Evolutionary conservation across 2,797 vertebrate species (phyloP), one percentile per base, ranked within the genome.

Genomic region (Cossypha niveicapilla): DNA sequence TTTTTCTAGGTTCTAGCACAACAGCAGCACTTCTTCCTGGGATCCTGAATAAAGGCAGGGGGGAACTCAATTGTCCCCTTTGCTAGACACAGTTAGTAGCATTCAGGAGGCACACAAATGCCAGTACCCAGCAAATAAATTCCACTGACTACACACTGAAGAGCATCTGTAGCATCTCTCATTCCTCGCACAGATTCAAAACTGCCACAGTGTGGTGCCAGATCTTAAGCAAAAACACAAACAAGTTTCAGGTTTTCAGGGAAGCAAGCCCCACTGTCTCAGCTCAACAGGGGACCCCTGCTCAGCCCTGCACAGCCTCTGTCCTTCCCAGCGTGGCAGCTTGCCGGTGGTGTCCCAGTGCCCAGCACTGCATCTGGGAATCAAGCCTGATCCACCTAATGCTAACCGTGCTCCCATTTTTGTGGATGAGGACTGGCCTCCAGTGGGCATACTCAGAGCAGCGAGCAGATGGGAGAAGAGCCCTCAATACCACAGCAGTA

Each of bases 301-400:
- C 34, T 47, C 7, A 41, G 35, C 28, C 27, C 47, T 41, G 6
- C 0, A 0, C 23, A 82, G 27, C 7, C 37, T 61, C 54, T 7
- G 61, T 18, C 39, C 25, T 13, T 61, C 18, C 53, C 57, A 62
- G 12, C 0, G 0, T 2, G 50, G 63, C 22, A 68, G 27, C 11
- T 3, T 47, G 39, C 19, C 0, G 0, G 17, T n/a, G 30, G 42
- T 30, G 45, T 34, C 18, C 28, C 0, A 0, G 18, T n/a, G 39
- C 63, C 60, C 47, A 57, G 41, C 13, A 25, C 24, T 11, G 35
- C 42, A 19, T 17, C 35, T 86, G 44, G 42, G 41, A 53, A 71
- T 15, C 21, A 37, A 73, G 60, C n/a, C 56, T 2, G 1, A 44
- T 22, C 13, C 3, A 6, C 8, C 25, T 42, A 30, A 63, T 2